Percentiles rank a stretch among this genome's conserved stretches.
Conservation (phyloP, 2,113 vertebrate species). For the Carollia perspicillata region DNA sequence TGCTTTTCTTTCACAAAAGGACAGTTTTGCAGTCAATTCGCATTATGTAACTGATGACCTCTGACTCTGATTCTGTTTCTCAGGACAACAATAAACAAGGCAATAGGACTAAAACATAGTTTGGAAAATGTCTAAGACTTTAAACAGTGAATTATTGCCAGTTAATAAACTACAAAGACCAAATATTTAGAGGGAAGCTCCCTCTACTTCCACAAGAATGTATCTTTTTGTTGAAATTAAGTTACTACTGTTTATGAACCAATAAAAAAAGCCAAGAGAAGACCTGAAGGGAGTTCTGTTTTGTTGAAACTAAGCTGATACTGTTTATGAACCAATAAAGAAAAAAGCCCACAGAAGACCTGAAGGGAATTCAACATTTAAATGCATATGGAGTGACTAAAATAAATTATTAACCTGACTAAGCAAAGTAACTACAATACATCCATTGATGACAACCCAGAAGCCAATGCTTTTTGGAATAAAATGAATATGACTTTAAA, state of each 20-base stretch:
- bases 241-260: conserved; percentile 20
- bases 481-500: conserved; percentile 32
- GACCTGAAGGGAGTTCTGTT: background rate
- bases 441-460: background rate
- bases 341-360: background rate
- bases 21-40: conserved; percentile 2
- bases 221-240: conserved; percentile 22
- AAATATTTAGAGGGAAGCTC: no score
- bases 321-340: background rate
- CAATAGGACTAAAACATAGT: background rate
- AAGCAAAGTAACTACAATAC: background rate
- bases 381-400: background rate
- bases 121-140: conserved; percentile 1
- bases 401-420: conserved; percentile 12
- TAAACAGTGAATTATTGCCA: background rate
- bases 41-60: background rate
- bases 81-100: background rate
- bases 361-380: conserved; percentile 1
- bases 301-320: conserved; percentile 23
- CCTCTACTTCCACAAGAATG: background rate
- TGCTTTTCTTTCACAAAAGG: background rate
- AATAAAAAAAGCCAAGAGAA: background rate
- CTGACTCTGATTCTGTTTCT: background rate
- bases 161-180: background rate
- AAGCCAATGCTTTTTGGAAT: background rate